Evolutionary conservation across 2,113 vertebrate species (phyloP).

Genomic region (Actenoides lindsayi): DNA sequence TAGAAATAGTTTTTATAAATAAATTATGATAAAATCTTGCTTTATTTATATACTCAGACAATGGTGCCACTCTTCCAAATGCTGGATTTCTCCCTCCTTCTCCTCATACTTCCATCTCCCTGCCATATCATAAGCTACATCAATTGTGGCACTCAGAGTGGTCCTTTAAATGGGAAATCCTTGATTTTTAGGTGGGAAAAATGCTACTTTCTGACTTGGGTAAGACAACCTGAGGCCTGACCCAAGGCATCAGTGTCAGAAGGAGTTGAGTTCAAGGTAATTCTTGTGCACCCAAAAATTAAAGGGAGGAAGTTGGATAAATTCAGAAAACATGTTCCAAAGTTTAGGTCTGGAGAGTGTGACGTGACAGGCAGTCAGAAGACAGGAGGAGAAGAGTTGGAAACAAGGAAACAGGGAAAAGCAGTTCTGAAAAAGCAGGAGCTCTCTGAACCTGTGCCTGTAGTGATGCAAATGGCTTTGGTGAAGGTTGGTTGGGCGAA

Average conservation of each 20-base stretch:
- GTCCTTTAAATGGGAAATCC: background rate
- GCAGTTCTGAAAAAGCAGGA: background rate
- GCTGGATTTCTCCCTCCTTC: background rate
- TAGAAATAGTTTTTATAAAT: slow-evolving; percentile 75
- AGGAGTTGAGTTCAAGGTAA: background rate
- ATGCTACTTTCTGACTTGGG: background rate
- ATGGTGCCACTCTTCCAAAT: slow-evolving; percentile 5
- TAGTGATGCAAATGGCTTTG: background rate
- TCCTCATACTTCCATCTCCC: background rate
- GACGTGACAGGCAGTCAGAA: background rate
- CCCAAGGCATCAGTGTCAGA: background rate
- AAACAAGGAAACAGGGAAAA: background rate
- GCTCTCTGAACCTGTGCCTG: background rate
- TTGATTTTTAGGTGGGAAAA: background rate
- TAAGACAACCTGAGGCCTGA: background rate
- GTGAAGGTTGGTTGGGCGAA: background rate
- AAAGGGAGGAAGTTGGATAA: background rate
- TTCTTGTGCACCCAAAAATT: background rate
- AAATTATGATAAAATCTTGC: slow-evolving; percentile 70
- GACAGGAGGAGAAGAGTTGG: background rate
- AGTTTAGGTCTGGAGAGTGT: background rate
- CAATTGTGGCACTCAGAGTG: background rate
- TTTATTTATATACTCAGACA: slow-evolving; percentile 63
- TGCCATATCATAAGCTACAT: background rate
- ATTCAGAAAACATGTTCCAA: background rate